A percentile compares a stretch with the other conserved stretches of the same genome.
These are phyloP conservation scores for Agonum fuliginosum DNA, from an alignment of 2,888 invertebrate species.

Conservation along the genomic window DNA sequence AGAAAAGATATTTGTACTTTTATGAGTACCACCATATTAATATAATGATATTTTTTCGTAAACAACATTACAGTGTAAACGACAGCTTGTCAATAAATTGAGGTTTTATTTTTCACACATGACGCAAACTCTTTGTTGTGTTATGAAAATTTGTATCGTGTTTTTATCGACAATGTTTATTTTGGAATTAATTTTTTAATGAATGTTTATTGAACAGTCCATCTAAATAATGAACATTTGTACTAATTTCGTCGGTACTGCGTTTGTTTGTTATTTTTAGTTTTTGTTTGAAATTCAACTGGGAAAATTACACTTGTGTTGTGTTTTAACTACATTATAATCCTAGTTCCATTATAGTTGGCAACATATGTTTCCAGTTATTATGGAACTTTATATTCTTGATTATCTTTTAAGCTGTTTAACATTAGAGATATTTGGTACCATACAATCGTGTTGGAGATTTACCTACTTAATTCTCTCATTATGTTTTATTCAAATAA, in stretches of 20 bases:
- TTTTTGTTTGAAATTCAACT: slow-evolving; percentile 20
- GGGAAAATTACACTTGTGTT: slow-evolving; percentile 17
- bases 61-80: neutral
- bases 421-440: neutral
- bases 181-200: slow-evolving; percentile 16
- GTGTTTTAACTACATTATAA: slow-evolving; percentile 1
- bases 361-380: slow-evolving; percentile 6
- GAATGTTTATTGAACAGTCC: slow-evolving; percentile 27
- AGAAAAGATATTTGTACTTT: slow-evolving; percentile 16
- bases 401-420: slow-evolving; percentile 14
- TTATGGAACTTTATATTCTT: slow-evolving; percentile 12
- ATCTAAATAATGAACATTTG: slow-evolving; percentile 19
- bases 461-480: too few relatives aligned
- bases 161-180: neutral
- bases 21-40: neutral
- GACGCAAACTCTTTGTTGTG: slow-evolving; percentile 6
- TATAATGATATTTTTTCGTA: neutral
- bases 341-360: slow-evolving; percentile 7
- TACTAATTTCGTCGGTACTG: slow-evolving; percentile 1
- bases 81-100: slow-evolving; percentile 17
- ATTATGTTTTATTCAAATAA: too few relatives aligned
- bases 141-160: slow-evolving; percentile 19
- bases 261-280: slow-evolving; percentile 5
- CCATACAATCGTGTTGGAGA: neutral
- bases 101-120: neutral